Evolutionary conservation across 2,113 vertebrate species (phyloP), one percentile per base, ranked within the genome.

Genomic region (Oreochromis niloticus): DNA sequence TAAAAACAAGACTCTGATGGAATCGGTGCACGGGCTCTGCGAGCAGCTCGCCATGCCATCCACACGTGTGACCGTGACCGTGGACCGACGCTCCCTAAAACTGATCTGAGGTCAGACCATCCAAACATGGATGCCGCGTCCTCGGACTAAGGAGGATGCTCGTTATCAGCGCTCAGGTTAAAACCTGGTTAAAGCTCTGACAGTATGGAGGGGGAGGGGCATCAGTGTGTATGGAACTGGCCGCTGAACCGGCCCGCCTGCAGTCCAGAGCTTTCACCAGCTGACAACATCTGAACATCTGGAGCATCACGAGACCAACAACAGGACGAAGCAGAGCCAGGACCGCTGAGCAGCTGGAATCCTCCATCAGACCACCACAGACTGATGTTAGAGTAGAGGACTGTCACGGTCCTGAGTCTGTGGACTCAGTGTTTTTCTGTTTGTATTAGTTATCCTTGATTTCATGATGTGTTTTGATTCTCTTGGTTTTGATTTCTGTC

Each of bases 1-100:
- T 54, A 5, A 54, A 19, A n/a, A 54, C 50, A 9, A 8, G 2
- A 27, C 55, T 3, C 55, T 57, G 2, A 57, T 57, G 6, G 30
- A 30, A 30, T 30, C 4, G 1, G 56, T 1, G 56, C 56, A 57
- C 7, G 56, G 24, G 13, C 24, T 57, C 24, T 30, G 56, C 8
- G 24, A 30, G 22, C 13, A 30, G 56, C 13, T 30, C 24, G 4
- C 0, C 56, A 3, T 30, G 13, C 56, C 8, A 4, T 1, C 0
- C 7, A 1, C 27, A 2, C 4, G 6, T 56, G 24, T 57, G 10
- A 55, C 48, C 4, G 4, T 48, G 46, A 16, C 52, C 3, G 5
- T 24, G 13, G 3, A 5, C 56, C 24, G 6, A 57, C 3, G 1
- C 56, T 9, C 13, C 27, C 27, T 59, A 59, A 59, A 59, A 59